Evolutionary conservation across 1,140 invertebrate genomes (phyloP), one percentile per base, ranked within the genome.

Genomic region (Halotydeus destructor): DNA sequence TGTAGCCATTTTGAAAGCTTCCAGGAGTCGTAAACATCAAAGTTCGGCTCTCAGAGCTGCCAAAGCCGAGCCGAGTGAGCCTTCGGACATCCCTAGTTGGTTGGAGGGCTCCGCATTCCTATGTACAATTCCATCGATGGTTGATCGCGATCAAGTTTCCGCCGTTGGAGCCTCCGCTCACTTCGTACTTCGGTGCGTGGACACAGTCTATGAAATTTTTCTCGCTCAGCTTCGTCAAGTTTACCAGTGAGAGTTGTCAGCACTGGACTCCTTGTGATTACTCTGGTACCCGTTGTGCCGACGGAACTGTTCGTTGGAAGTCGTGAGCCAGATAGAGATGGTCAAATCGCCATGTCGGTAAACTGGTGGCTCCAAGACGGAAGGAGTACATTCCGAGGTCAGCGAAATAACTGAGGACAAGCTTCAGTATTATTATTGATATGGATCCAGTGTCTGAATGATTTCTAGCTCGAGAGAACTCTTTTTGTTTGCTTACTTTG

Each of bases 191-290:
- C 1, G n/a, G n/a, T n/a, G n/a, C n/a, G n/a, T n/a, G n/a, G n/a
- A 84, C 89, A 57, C 93, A 97, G 65, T 98, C 93, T 22, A 98
- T 69, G 30, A 98, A 64, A 60, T 97, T 94, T 65, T 98, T 89
- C 64, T 98, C 91, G 50, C 83, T 91, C 0, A 98, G 69, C 5
- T 83, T 86, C n/a, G 4, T 85, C 69, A n/a, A 96, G 64, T 47
- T 71, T 68, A 30, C 77, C 78, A 26, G 68, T 73, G 9, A 22
- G n/a, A n/a, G n/a, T n/a, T n/a, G n/a, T n/a, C n/a, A n/a, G n/a
- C n/a, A n/a, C n/a, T n/a, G n/a, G n/a, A n/a, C n/a, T n/a, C 16
- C 16, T 31, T 4, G 30, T 22, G 19, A 19, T n/a, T 21, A 24
- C 11, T 21, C 5, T 22, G 21, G 12, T 12, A 22, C 9, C 11